phyloP scores from a whole-genome alignment of 2,797 vertebrate genomes.

The Notamacropus eugenii region DNA sequence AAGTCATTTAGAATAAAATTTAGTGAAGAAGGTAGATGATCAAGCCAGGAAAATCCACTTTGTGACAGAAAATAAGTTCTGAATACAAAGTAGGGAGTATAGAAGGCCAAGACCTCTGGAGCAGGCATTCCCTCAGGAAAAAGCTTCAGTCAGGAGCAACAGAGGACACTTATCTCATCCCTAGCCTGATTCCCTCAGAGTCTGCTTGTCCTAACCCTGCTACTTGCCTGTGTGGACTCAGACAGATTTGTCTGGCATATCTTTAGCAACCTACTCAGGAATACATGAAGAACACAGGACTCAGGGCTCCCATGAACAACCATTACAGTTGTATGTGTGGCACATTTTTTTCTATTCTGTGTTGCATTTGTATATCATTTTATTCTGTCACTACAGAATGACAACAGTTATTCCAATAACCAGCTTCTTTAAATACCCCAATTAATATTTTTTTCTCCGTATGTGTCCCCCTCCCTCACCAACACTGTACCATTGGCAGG shows the following conservation, averaged over 20 bases:
- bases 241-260: not conserved
- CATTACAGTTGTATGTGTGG: not conserved
- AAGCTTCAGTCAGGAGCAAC: not conserved
- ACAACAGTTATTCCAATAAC: not conserved
- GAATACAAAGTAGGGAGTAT: not conserved
- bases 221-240: not conserved
- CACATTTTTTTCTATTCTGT: not conserved
- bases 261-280: not conserved
- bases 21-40: not conserved
- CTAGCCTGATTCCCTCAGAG: not conserved
- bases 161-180: not conserved
- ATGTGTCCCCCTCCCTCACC: not conserved
- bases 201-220: not conserved
- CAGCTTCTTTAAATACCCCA: not conserved
- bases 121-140: not conserved
- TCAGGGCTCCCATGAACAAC: not conserved
- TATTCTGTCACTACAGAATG: not conserved
- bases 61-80: conserved; percentile 23
- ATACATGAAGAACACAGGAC: not conserved
- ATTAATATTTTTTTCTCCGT: not conserved
- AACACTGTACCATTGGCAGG: not conserved
- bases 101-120: not conserved
- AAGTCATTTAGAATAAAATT: not conserved
- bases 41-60: conserved; percentile 8
- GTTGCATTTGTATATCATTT: not conserved